Base-by-base conservation (phyloP, 2,113 vertebrate species). In the Myrmecophaga tridactyla region DNA sequence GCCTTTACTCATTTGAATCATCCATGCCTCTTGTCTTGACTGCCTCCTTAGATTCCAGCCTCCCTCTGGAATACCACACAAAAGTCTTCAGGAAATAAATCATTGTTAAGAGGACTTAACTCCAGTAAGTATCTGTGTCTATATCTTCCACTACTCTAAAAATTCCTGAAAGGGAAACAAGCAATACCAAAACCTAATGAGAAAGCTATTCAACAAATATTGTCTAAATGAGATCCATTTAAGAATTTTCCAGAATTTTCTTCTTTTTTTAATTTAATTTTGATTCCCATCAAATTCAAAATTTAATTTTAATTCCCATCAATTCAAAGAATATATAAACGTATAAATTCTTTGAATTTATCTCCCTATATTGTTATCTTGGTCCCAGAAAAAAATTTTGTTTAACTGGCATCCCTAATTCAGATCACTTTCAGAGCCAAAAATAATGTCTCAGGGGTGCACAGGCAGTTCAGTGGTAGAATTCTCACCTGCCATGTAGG, bases 371-470 rank as follows among this genome's bases (percentile, higher is more conserved):
- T 17, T 87, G 89, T 15, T 73, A 95, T 8, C 15, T 85, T 67
- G 36, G 43, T 92, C 84, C 77, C 23, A 67, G 84, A 94, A 75
- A 89, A 39, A 91, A 77, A 84, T 86, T 96, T 94, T 69, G 63
- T 78, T 90, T 86, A 72, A 80, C 11, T 93, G 65, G n/a, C 91
- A 60, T 82, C 51, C 91, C 87, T 73, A 84, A 95, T 63, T 95
- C 31, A 73, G 21, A 48, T 56, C 21, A 82, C n/a, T 89, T 86
- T 78, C 31, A 60, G 25, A 77, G 34, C 39, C 34, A 63, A 89
- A 77, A 46, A 46, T 4, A 58, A 53, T 53, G 51, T 10, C n/a
- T n/a, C n/a, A n/a, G n/a, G n/a, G n/a, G n/a, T n/a, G n/a, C n/a
- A n/a, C n/a, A n/a, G n/a, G n/a, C n/a, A n/a, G n/a, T n/a, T n/a